Evolutionary conservation across 2,797 vertebrate genomes (phyloP), one percentile per base, ranked within the genome.

Genomic region (Acrossocheilus fasciatus): DNA sequence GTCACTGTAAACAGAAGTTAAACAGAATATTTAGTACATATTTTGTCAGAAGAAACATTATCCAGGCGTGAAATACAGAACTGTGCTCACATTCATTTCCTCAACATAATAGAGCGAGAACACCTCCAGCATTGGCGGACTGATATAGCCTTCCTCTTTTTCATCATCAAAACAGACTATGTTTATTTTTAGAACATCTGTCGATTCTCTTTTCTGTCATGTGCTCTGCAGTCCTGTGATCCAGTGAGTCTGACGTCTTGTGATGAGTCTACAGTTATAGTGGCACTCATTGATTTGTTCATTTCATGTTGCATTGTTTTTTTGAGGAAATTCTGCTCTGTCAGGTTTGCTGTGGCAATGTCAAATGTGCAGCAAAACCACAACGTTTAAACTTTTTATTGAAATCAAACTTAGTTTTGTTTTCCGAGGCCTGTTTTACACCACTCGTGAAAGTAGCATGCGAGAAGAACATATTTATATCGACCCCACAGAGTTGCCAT

Each of bases 1-100:
- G 54, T 69, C 36, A 30, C 10, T 39, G 2, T 59, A 54, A 69
- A 78, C 83, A 76, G 72, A 76, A 76, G 73, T 66, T 52, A 75
- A 74, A 47, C 30, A 1, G 43, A 64, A 39, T 34, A 14, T 30
- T 41, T 4, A 39, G 34, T 23, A 26, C 12, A 6, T 43, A 26
- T 18, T 34, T 20, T 47, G 9, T n/a, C 15, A 69, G 64, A 23
- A 34, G n/a, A 70, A 70, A 43, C 23, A 41, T 11, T 4, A 70
- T 69, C 1, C 11, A 4, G 45, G 17, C 36, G 76, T 90, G 76
- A 86, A 86, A 86, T 81, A 81, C 41, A 86, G 84, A 86, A 86
- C 84, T 64, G 12, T 23, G 12, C 23, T 64, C 18, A 39, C 11
- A 81, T 73, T 81, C 30, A 86, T 91, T 91, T 93, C 90, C 88